Percentiles rank a stretch among this genome's conserved stretches.
Conservation (phyloP, 2,113 vertebrate species). For the Rhegmatorhina hoffmannsi region DNA sequence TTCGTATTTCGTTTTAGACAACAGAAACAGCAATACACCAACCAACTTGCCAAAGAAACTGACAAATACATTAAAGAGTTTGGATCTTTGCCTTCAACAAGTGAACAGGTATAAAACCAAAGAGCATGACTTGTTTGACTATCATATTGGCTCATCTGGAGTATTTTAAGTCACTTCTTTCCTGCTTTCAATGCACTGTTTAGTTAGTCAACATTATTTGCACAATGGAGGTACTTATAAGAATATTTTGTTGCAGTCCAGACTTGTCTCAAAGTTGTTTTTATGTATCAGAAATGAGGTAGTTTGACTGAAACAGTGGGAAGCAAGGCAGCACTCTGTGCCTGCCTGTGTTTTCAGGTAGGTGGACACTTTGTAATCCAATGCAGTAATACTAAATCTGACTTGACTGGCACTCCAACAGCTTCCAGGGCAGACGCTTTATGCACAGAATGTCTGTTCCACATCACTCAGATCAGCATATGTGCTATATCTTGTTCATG, state of each 20-base stretch:
- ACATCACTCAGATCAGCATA: neutral
- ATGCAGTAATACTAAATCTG: neutral
- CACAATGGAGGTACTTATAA: neutral
- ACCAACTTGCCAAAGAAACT: conserved; percentile 95
- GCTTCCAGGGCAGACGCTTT: neutral
- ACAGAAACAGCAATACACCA: conserved; percentile 91
- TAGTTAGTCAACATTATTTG: neutral
- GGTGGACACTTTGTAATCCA: neutral
- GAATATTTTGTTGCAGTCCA: neutral
- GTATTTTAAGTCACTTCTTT: neutral
- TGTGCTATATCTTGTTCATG: neutral
- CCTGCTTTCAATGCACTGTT: neutral
- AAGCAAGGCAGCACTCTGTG: neutral
- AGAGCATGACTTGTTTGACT: neutral
- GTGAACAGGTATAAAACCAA: conserved; percentile 82
- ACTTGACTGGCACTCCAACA: neutral
- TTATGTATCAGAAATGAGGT: neutral
- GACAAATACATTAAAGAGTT: conserved; percentile 94
- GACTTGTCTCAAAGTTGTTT: neutral
- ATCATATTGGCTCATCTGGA: neutral
- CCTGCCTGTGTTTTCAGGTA: neutral
- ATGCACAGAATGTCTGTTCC: neutral
- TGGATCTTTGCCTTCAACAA: conserved; percentile 84
- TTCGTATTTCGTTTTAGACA: conserved; percentile 78
- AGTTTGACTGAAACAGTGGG: neutral